These are phyloP conservation scores for Cheilinus undulatus DNA, from an alignment of 2,113 vertebrate genomes.

Conservation along the genomic window DNA sequence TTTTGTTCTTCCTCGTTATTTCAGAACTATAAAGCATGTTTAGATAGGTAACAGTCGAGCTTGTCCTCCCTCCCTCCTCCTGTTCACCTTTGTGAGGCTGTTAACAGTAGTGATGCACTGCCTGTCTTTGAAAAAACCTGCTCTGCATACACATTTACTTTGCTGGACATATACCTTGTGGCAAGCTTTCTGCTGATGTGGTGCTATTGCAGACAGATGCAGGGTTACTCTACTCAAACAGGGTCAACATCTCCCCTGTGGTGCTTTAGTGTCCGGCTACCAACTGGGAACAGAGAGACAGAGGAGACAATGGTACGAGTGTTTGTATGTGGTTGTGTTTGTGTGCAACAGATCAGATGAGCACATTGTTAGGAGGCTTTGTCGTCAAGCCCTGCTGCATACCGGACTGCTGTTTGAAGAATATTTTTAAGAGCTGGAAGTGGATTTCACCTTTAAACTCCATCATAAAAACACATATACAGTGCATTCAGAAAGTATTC, in stretches of 20 bases:
- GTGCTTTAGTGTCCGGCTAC: conserved; percentile 63
- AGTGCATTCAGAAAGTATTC: too few relatives aligned
- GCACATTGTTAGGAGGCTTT: conserved; percentile 3
- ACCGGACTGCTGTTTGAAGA: too few relatives aligned
- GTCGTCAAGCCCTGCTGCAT: conserved; percentile 17
- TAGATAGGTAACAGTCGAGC: conserved; percentile 20
- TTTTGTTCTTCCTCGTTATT: neutral
- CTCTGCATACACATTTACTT: conserved; percentile 59
- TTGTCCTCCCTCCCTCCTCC: neutral
- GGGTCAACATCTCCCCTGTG: conserved; percentile 79
- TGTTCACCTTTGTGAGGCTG: conserved; percentile 1
- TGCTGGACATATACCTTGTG: conserved; percentile 57
- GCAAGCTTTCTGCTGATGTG: conserved; percentile 67
- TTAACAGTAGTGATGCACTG: conserved; percentile 37
- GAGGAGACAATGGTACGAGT: neutral
- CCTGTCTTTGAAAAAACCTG: conserved; percentile 52
- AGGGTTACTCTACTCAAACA: conserved; percentile 70
- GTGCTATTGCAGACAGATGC: conserved; percentile 70
- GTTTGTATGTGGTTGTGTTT: neutral
- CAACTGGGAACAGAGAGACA: conserved; percentile 34
- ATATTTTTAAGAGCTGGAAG: too few relatives aligned
- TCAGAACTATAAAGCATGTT: conserved; percentile 19
- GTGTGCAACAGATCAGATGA: conserved; percentile 12
- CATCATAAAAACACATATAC: too few relatives aligned
- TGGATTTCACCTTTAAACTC: too few relatives aligned